Base-by-base conservation (phyloP, 2,113 vertebrate genomes). In the Rutilus rutilus region DNA sequence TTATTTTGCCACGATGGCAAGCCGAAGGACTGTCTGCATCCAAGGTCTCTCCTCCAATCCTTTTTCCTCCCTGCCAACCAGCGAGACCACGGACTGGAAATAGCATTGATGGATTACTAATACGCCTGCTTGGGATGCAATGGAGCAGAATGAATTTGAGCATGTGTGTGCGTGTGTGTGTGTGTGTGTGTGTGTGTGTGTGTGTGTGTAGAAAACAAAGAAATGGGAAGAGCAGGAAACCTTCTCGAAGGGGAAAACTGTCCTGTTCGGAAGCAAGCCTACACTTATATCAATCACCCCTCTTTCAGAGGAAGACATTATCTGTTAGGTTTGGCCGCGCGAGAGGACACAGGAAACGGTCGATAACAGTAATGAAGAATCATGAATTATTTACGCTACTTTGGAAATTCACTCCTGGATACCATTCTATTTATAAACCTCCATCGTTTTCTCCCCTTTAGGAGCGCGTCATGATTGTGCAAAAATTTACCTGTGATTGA, bases 101-200 rank as follows among this genome's bases (percentile, higher is more conserved):
- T 78, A 90, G 89, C 86, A 30, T 65, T 88, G 87, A 90, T 90
- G 86, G 86, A 90, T 87, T 84, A 80, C 85, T 90, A 86, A 88
- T 85, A 85, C 76, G 42, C 59, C 80, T 86, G 77, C 83, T 82
- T 83, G 67, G 85, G 84, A 89, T 86, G 84, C 88, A 88, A 75
- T 78, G 62, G 81, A 62, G 78, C 57, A 45, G 83, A 50, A 77
- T 62, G 54, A 27, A 15, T 78, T 8, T 57, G 50, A 47, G 52
- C 2, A 15, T 27, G 82, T 12, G 45, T 60, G 52, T 84, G 45
- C 25, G 25, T 15, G 60, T 11, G 25, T 64, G 62, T 64, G n/a
- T 73, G 69, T 39, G 12, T 27, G 36, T 21, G 82, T 12, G 45
- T 60, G 69, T 84, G 45, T 42, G 25, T 15, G 60, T 11, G 25